Conservation (phyloP, 2,113 vertebrate genomes). For the Oostethus manadensis region DNA sequence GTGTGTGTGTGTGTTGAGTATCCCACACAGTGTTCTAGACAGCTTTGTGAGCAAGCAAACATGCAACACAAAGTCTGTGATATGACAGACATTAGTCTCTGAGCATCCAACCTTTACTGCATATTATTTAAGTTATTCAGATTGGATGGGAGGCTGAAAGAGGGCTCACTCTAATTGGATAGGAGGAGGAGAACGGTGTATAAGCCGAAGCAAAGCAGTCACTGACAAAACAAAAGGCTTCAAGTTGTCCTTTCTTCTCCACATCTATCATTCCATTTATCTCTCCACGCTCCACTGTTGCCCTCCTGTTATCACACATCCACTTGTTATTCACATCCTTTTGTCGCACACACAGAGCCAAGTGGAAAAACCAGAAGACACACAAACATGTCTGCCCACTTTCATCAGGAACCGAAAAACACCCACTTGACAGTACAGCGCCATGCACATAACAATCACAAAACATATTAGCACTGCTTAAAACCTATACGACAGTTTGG, state of each 20-base stretch:
- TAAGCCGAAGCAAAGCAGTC: conserved; percentile 12
- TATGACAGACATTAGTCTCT: conserved; percentile 12
- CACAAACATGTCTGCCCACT: not conserved
- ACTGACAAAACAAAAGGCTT: conserved; percentile 10
- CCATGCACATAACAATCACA: not conserved
- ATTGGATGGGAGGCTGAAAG: not conserved
- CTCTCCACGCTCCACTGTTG: conserved; percentile 8
- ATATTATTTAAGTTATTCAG: conserved; percentile 8
- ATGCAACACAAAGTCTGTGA: conserved; percentile 11
- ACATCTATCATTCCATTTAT: conserved; percentile 7
- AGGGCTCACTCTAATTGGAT: conserved; percentile 4
- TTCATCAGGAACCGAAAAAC: not conserved
- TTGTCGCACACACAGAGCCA: conserved; percentile 14
- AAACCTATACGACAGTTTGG: conserved; percentile 6
- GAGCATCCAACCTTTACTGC: not conserved
- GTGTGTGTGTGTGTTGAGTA: conserved; percentile 12
- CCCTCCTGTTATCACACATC: conserved; percentile 7
- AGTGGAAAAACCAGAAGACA: conserved; percentile 17
- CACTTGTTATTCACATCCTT: conserved; percentile 6
- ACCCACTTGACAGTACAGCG: not conserved
- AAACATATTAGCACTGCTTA: not conserved
- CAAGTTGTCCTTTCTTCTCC: conserved; percentile 1
- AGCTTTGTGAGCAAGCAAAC: conserved; percentile 14
- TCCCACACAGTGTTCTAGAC: conserved; percentile 13
- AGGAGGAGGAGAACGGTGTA: conserved; percentile 8